Conservation (phyloP, 2,888 invertebrate genomes). For the Aplocera efformata region DNA sequence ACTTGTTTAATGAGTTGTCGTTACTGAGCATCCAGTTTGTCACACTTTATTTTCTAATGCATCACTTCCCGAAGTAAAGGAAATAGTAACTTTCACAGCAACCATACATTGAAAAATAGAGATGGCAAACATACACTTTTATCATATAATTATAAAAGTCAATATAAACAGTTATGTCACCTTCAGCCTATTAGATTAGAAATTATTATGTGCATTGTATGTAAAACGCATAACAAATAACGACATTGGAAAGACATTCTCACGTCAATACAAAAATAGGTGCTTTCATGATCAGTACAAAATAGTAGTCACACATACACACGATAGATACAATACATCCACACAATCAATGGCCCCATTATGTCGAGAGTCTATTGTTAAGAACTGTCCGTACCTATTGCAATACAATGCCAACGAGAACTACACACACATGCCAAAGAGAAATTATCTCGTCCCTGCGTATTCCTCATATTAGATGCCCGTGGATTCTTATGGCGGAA, state of each 20-base stretch:
- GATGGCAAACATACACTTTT: not conserved
- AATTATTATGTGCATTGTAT: too few species aligned
- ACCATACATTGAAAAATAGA: too few species aligned
- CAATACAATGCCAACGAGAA: slow-evolving; percentile 60
- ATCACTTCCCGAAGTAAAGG: too few species aligned
- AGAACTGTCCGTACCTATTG: slow-evolving; percentile 68
- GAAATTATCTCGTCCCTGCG: slow-evolving; percentile 51
- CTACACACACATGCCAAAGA: slow-evolving; percentile 51
- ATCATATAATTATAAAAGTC: too few species aligned
- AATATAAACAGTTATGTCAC: too few species aligned
- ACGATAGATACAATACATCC: slow-evolving; percentile 53
- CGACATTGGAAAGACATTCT: slow-evolving; percentile 29
- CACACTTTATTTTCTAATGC: too few species aligned
- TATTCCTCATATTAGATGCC: slow-evolving; percentile 5
- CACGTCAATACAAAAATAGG: slow-evolving; percentile 41
- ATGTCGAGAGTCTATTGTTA: slow-evolving; percentile 71
- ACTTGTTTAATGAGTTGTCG: too few species aligned
- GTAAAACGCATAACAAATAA: slow-evolving; percentile 14
- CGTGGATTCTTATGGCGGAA: not conserved
- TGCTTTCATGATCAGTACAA: slow-evolving; percentile 41
- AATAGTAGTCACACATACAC: slow-evolving; percentile 51
- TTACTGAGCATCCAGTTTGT: too few species aligned
- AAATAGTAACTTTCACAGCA: too few species aligned
- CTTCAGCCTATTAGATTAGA: too few species aligned
- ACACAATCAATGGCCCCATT: slow-evolving; percentile 75